phyloP scores from a whole-genome alignment of 2,113 vertebrate genomes.

The Campylorhamphus procurvoides region DNA sequence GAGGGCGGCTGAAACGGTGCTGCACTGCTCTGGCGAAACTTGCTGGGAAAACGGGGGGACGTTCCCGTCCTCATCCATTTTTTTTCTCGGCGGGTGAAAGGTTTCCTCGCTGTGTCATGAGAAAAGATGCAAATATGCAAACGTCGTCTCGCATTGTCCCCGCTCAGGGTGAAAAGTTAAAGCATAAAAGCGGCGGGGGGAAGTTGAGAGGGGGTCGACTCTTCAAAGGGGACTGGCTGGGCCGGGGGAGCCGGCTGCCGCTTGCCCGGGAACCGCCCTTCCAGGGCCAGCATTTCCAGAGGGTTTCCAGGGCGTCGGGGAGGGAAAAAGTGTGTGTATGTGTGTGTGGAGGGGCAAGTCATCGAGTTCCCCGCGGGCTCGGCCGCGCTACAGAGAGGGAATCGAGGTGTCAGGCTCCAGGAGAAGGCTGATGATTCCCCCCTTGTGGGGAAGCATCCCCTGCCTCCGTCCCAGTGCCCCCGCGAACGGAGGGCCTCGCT shows the following conservation, averaged over 20 bases:
- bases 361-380: background rate
- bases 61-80: background rate
- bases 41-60: background rate
- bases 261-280: background rate
- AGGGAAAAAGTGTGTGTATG: background rate
- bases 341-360: background rate
- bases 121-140: constrained; percentile 65
- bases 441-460: background rate
- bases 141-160: constrained; percentile 41
- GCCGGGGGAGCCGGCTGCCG: background rate
- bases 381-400: background rate
- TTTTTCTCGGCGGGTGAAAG: background rate
- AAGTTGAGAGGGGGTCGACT: constrained; percentile 13
- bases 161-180: constrained; percentile 68
- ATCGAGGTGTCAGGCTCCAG: background rate
- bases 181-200: constrained; percentile 39
- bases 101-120: constrained; percentile 34
- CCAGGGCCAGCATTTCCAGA: background rate
- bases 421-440: background rate
- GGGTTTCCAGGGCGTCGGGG: background rate
- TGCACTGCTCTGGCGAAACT: background rate
- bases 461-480: background rate
- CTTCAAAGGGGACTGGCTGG: constrained; percentile 57
- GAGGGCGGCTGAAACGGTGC: background rate
- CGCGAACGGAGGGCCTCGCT: background rate